Base-by-base conservation (phyloP, 2,888 invertebrate species). In the Microctonus aethiopoides region DNA sequence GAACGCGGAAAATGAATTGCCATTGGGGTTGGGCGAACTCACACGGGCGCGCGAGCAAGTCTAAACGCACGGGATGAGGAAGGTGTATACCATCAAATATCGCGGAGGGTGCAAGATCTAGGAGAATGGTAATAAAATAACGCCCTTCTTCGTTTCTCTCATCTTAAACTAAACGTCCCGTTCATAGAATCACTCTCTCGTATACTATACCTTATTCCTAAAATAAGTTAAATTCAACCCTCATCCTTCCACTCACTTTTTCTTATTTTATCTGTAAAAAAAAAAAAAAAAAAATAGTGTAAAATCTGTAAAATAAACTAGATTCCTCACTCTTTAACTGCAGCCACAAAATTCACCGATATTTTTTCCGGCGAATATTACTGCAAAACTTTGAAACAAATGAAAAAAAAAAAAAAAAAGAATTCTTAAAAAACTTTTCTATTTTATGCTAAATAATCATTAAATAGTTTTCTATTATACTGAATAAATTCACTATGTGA, bases 121-220 rank as follows among this genome's bases (percentile, higher is more conserved):
- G 76, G 77, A 79, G 77, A 75, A 75, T 64, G 73, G 76, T 80
- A 82, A 83, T 83, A 83, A 83, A 84, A 81, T 82, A 82, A 81
- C 79, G 77, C 77, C 76, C 74, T 71, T 65, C 72, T 67, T 56
- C 63, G 60, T 32, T 67, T 59, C 34, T 59, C 62, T 59, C 61
- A 63, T 72, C 67, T 71, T 65, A 22, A 67, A 69, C 63, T 60
- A 60, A 74, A 74, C 57, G 72, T 72, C 72, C 64, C 72, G 65
- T 71, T 70, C 71, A 67, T 65, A 68, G 69, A 68, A 39, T 57
- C 57, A n/a, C 62, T 67, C 65, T n/a, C 46, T 20, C n/a, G n/a
- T n/a, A 29, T n/a, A 29, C 3, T 29, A 46, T 41, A 52, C 72
- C 67, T 51, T n/a, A n/a, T n/a, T n/a, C n/a, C n/a, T n/a, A 73